These are phyloP conservation scores for Chamaea fasciata DNA, from an alignment of 2,113 vertebrate species.

Conservation along the genomic window DNA sequence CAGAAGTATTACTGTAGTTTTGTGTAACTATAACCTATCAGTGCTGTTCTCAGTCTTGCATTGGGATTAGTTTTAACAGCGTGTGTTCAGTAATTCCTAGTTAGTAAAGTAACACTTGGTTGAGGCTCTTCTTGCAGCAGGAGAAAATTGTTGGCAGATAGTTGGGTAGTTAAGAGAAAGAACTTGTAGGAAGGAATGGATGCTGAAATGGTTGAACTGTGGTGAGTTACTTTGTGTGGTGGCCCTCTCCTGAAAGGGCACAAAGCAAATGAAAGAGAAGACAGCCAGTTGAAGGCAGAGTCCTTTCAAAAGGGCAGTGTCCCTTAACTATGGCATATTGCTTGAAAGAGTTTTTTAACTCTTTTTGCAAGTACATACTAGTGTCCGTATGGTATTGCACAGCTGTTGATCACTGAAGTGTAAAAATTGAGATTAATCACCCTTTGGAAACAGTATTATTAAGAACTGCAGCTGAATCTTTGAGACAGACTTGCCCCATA, in stretches of 20 bases:
- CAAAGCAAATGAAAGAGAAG: neutral
- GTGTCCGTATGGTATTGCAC: neutral
- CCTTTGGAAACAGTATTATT: neutral
- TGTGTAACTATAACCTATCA: neutral
- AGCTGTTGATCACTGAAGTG: neutral
- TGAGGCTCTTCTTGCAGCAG: neutral
- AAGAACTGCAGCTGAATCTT: neutral
- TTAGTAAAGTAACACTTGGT: neutral
- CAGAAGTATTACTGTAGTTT: neutral
- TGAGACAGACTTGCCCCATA: neutral
- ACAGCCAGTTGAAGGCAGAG: neutral
- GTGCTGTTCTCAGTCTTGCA: neutral
- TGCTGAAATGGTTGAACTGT: neutral
- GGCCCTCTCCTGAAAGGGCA: neutral
- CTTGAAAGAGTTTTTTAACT: neutral
- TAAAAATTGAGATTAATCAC: neutral
- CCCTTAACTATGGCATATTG: neutral
- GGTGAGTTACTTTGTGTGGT: neutral
- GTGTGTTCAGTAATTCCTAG: neutral
- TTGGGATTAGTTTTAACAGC: neutral
- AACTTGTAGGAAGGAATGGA: neutral
- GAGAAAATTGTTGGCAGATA: neutral
- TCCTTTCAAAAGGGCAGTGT: neutral
- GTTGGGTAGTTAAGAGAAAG: neutral
- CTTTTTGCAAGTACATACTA: neutral